Conservation (phyloP, 2,113 vertebrate genomes). For the Vidua macroura region DNA sequence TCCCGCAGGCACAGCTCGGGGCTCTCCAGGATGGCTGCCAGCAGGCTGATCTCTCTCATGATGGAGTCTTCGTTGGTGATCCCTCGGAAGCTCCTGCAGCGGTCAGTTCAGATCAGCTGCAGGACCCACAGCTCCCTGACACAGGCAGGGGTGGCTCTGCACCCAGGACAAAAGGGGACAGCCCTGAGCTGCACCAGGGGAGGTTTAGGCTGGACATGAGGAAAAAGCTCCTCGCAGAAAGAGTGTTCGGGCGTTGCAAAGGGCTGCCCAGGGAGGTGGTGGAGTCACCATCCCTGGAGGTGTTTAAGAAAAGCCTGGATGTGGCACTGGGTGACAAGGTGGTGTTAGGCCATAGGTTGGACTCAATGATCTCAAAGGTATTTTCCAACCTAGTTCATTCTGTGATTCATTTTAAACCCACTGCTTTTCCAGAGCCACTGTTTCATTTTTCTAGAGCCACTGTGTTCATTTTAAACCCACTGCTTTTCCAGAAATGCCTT, state of each 20-base stretch:
- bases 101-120: accelerated
- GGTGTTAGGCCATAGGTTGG: too few relatives aligned
- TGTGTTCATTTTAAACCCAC: background rate
- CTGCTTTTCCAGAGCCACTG: background rate
- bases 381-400: background rate
- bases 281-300: too few relatives aligned
- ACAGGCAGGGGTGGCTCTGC: background rate
- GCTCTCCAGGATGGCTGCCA: constrained; percentile 79
- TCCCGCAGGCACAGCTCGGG: constrained; percentile 69
- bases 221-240: background rate
- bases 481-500: background rate
- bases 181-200: background rate
- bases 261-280: background rate
- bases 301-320: background rate
- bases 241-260: accelerated
- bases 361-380: background rate
- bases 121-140: background rate
- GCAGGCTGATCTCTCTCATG: constrained; percentile 73
- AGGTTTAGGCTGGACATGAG: accelerated
- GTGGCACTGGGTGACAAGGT: background rate
- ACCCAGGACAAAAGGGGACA: accelerated
- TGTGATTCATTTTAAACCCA: background rate
- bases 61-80: constrained; percentile 84
- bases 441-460: background rate
- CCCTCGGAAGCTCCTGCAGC: constrained; percentile 78